Conservation (phyloP, 1,140 invertebrate species). For the Bombus waltoni region DNA sequence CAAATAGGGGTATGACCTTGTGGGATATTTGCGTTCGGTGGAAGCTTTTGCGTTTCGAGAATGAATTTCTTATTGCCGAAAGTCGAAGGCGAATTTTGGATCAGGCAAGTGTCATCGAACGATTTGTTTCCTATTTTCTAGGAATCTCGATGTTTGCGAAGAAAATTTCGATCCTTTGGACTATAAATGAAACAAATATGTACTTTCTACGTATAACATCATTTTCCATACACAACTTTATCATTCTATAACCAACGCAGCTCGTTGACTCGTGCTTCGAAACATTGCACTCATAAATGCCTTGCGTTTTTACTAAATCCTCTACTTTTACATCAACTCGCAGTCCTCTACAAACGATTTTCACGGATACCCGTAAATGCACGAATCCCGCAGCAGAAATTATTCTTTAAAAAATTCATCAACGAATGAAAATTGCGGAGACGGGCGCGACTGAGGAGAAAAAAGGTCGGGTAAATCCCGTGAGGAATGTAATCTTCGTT, state of each 20-base stretch:
- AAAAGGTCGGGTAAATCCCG: neutral
- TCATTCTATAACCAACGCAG: no score
- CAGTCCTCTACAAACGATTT: neutral
- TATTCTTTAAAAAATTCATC: neutral
- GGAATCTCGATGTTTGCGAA: neutral
- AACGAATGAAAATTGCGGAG: neutral
- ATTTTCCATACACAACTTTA: no score
- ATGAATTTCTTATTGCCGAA: neutral
- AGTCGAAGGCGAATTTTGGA: neutral
- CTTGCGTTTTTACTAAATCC: neutral
- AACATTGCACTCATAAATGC: neutral
- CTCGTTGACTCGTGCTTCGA: neutral
- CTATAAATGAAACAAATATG: no score
- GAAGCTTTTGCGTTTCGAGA: no score
- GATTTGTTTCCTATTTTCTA: neutral
- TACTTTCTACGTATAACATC: no score
- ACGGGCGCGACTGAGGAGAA: neutral
- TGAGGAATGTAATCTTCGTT: neutral
- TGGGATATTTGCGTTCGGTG: neutral
- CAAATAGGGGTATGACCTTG: no score
- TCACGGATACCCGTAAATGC: neutral
- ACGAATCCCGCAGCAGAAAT: neutral
- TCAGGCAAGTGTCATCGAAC: no score
- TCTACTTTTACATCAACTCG: neutral
- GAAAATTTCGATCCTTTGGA: no score